Conservation (phyloP, 2,797 vertebrate species). For the Jordanella pulchra region DNA sequence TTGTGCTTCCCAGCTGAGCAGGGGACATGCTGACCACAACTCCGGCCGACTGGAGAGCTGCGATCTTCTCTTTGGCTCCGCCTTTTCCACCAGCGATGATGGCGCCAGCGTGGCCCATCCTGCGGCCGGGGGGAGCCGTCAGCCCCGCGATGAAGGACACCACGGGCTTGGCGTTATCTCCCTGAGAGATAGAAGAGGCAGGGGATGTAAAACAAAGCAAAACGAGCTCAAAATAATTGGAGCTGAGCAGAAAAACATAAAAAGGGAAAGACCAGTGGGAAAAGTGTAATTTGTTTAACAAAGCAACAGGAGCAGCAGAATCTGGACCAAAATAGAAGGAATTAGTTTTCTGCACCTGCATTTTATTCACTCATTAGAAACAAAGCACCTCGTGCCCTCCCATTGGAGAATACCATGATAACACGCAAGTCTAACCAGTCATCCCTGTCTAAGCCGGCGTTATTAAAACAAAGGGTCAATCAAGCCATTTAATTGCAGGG, state of each 20-base stretch:
- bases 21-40: conserved; percentile 97
- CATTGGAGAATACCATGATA: conserved; percentile 59
- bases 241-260: conserved; percentile 1
- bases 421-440: conserved; percentile 67
- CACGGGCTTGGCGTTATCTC: conserved; percentile 91
- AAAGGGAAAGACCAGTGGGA: conserved; percentile 6
- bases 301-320: not conserved
- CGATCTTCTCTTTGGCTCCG: conserved; percentile 97
- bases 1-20: conserved; percentile 94
- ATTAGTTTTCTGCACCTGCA: conserved; percentile 58
- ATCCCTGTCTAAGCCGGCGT: conserved; percentile 64
- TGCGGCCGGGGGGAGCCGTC: conserved; percentile 93
- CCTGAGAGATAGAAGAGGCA: conserved; percentile 73
- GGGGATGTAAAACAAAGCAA: conserved; percentile 1
- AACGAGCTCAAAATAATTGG: conserved; percentile 5
- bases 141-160: conserved; percentile 98
- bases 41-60: conserved; percentile 94
- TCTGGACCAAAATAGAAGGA: conserved; percentile 23
- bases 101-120: conserved; percentile 97
- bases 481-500: conserved; percentile 77
- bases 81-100: conserved; percentile 98
- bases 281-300: conserved; percentile 8
- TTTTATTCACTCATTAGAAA: conserved; percentile 70
- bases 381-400: conserved; percentile 56
- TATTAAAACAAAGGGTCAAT: conserved; percentile 80